Evolutionary conservation across 2,113 vertebrate species (phyloP), one percentile per base, ranked within the genome.

Genomic region (Chaetorhynchus papuensis): DNA sequence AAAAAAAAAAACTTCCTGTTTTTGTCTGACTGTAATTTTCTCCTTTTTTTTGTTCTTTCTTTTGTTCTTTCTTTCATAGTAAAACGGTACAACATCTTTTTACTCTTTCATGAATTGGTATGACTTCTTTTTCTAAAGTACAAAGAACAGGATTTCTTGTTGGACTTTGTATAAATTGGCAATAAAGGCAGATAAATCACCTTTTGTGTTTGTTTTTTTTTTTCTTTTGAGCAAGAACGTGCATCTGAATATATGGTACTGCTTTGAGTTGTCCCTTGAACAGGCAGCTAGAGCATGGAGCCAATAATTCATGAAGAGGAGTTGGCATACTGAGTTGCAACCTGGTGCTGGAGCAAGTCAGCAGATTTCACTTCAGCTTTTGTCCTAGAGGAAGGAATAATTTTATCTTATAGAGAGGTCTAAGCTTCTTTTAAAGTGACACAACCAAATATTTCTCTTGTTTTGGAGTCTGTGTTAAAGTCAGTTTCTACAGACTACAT

Each of bases 401-500:
- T 26, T 65, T 79, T 24, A 11, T 31, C 4, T 65, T 75, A 31
- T 2, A 15, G 30, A 87, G 7, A 23, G 70, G 11, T 52, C 23
- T 37, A 79, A 80, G 3, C 11, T 52, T 22, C 28, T 69, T 78
- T 69, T 45, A n/a, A 74, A 64, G 31, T 44, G 41, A 30, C 2
- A 13, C 7, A 77, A 12, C 4, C 13, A 19, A 2, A 2, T 27
- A 60, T 45, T 82, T 70, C 6, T 66, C n/a, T 65, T 57, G 9
- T 12, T 72, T 72, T 71, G 13, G 13, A 44, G 15, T 63, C 16
- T 53, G 1, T 39, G 28, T 26, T 44, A 45, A 77, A 44, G 13
- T 24, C 4, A 47, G 6, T 79, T 61, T 76, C 27, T 30, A 30
- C 5, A 52, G 22, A 39, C 5, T 39, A 7, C 0, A 0, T 39